Conservation (phyloP, 2,797 vertebrate genomes). For the Myotis myotis region DNA sequence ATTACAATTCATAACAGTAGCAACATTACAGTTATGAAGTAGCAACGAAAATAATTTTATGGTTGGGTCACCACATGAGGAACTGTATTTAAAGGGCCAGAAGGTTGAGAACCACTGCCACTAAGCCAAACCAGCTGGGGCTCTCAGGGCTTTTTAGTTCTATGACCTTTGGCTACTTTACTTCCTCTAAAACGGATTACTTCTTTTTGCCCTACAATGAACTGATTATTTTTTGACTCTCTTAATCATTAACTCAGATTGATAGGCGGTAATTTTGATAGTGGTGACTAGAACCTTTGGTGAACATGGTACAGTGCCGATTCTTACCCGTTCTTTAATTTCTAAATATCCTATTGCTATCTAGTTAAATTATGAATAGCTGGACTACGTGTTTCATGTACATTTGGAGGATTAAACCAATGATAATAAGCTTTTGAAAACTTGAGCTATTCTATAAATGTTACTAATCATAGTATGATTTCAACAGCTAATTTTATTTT, state of each 20-base stretch:
- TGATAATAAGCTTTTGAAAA: constrained; percentile 10
- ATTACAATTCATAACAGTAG: too few relatives aligned
- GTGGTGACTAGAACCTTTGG: background rate
- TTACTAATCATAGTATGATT: background rate
- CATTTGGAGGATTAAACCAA: background rate
- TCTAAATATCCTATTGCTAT: background rate
- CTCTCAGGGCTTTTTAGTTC: background rate
- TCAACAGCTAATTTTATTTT: background rate
- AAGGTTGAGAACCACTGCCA: too few relatives aligned
- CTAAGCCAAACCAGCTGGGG: too few relatives aligned
- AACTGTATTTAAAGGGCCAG: too few relatives aligned
- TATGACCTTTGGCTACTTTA: background rate
- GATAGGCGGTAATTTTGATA: background rate
- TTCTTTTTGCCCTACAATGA: background rate
- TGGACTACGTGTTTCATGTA: background rate
- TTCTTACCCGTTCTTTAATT: background rate
- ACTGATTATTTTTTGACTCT: background rate
- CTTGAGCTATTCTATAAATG: background rate
- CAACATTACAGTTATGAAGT: too few relatives aligned
- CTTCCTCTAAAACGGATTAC: background rate
- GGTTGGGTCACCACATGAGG: too few relatives aligned
- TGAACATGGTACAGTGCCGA: background rate
- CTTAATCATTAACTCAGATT: background rate
- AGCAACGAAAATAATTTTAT: too few relatives aligned
- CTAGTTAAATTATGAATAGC: background rate